Evolutionary conservation across 1,140 invertebrate species (phyloP).

Genomic region (Epicauta chinensis): DNA sequence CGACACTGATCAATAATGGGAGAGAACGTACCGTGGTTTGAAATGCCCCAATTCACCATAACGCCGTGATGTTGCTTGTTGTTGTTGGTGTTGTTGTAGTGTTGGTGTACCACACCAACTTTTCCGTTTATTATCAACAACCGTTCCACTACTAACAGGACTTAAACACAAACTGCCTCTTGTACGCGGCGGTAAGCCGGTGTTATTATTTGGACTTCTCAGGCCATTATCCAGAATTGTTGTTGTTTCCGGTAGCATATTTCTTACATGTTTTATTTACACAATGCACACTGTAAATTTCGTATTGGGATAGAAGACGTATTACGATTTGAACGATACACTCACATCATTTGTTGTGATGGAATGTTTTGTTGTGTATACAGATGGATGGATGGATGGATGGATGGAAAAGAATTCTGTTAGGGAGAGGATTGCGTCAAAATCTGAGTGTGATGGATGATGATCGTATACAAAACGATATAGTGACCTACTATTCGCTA

Average conservation of each 20-base stretch:
- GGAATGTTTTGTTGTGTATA: too few relatives aligned
- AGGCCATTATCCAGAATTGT: slow-evolving; percentile 35
- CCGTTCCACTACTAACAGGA: slow-evolving; percentile 26
- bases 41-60: slow-evolving; percentile 40
- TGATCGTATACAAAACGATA: too few relatives aligned
- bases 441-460: too few relatives aligned
- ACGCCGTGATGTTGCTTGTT: slow-evolving; percentile 23
- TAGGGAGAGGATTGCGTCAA: too few relatives aligned
- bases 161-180: slow-evolving; percentile 38
- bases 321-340: background rate
- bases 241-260: slow-evolving; percentile 35
- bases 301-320: background rate
- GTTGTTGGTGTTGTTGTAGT: slow-evolving; percentile 14
- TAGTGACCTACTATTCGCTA: too few relatives aligned
- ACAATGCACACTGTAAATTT: too few relatives aligned
- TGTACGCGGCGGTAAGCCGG: slow-evolving; percentile 29
- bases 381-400: too few relatives aligned
- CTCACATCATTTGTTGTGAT: too few relatives aligned
- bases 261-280: background rate
- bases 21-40: slow-evolving; percentile 35
- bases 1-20: too few relatives aligned
- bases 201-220: slow-evolving; percentile 37
- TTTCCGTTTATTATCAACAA: slow-evolving; percentile 33
- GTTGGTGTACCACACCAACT: slow-evolving; percentile 40
- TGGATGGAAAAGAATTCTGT: too few relatives aligned